Conservation (phyloP, 2,888 invertebrate genomes). For the Tenthredo notha region DNA sequence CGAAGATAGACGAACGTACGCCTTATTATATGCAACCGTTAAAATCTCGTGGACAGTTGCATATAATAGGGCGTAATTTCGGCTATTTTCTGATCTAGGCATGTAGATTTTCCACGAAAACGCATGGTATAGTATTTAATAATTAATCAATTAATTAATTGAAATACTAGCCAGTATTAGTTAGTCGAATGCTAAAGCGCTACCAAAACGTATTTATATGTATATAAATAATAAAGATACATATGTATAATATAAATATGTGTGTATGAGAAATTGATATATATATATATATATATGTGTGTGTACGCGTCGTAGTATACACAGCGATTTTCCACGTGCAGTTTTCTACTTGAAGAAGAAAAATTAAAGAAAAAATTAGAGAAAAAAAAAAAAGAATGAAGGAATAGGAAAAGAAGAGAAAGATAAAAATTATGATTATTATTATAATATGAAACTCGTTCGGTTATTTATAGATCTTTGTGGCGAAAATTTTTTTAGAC, state of each 20-base stretch:
- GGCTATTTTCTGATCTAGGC: too few species aligned
- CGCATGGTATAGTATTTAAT: not conserved
- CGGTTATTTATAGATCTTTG: too few species aligned
- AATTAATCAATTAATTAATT: conserved; percentile 17
- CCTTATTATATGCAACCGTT: too few species aligned
- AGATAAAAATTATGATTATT: too few species aligned
- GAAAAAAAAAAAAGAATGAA: not conserved
- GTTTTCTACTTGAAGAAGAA: not conserved
- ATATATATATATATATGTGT: too few species aligned
- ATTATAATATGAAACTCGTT: too few species aligned
- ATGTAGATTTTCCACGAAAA: too few species aligned
- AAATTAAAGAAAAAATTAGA: too few species aligned
- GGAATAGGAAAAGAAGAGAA: too few species aligned
- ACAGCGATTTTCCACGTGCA: not conserved
- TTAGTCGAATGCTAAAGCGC: conserved; percentile 33
- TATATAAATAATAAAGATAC: not conserved
- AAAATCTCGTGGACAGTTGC: too few species aligned
- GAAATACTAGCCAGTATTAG: conserved; percentile 46
- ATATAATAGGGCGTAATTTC: too few species aligned
- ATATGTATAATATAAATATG: not conserved
- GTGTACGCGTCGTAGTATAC: not conserved
- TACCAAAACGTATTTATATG: conserved; percentile 34
- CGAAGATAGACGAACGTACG: too few species aligned
- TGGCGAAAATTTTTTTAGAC: not conserved
- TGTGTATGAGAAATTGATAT: not conserved